These are phyloP conservation scores for Penaeus vannamei DNA, from an alignment of 1,140 invertebrate genomes.

Conservation along the genomic window DNA sequence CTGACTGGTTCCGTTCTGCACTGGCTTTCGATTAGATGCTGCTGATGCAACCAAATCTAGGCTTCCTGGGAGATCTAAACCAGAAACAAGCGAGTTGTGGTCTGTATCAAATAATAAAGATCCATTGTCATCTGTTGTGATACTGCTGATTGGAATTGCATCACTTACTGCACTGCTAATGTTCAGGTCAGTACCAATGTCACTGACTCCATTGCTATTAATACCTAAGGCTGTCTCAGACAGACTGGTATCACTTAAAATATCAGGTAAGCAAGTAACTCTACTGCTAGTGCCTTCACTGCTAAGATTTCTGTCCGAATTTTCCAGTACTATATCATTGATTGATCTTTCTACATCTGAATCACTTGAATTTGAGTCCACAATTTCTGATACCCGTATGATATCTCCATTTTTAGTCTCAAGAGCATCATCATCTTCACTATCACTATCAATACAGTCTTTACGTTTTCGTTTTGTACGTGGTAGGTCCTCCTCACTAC, in stretches of 20 bases:
- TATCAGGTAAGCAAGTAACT: slow-evolving; percentile 47
- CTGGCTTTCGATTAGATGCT: slow-evolving; percentile 31
- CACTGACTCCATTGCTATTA: slow-evolving; percentile 50
- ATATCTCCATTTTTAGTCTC: slow-evolving; percentile 52
- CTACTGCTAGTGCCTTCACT: slow-evolving; percentile 52
- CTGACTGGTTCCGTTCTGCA: slow-evolving; percentile 51
- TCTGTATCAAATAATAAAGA: slow-evolving; percentile 53
- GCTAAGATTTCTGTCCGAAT: slow-evolving; percentile 34
- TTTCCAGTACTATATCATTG: not conserved
- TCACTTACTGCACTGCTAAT: slow-evolving; percentile 53
- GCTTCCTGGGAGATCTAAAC: slow-evolving; percentile 45
- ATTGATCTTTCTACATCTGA: slow-evolving; percentile 45
- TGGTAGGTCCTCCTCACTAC: slow-evolving; percentile 33
- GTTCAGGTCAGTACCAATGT: slow-evolving; percentile 50
- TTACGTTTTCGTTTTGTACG: slow-evolving; percentile 46
- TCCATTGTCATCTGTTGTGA: slow-evolving; percentile 51
- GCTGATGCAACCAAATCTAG: slow-evolving; percentile 31
- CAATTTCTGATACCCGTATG: slow-evolving; percentile 51
- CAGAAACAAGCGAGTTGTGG: slow-evolving; percentile 44
- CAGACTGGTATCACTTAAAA: slow-evolving; percentile 50
- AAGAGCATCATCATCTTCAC: slow-evolving; percentile 32
- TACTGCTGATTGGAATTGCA: slow-evolving; percentile 57
- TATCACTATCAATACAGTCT: slow-evolving; percentile 54
- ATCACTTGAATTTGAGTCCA: slow-evolving; percentile 55
- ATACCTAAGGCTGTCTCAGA: slow-evolving; percentile 46